Percentiles rank a stretch among this genome's conserved stretches.
phyloP scores from a whole-genome alignment of 2,113 vertebrate species.

The Nibea albiflora region DNA sequence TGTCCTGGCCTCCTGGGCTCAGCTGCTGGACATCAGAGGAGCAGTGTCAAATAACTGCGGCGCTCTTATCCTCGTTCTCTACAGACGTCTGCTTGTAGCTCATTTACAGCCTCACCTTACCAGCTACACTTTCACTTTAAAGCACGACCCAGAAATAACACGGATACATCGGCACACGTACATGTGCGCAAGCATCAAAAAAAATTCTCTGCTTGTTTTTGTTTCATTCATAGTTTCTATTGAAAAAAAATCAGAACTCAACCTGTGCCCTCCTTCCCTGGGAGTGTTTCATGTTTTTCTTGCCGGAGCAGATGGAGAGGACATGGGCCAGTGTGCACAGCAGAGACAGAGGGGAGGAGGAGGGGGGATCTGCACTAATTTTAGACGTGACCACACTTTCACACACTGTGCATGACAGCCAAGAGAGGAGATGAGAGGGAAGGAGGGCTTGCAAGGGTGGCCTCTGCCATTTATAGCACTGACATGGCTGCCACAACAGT shows the following conservation, averaged over 20 bases:
- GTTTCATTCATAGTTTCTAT: not conserved
- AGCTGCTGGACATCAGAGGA: slow-evolving; percentile 75
- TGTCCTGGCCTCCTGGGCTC: slow-evolving; percentile 55
- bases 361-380: slow-evolving; percentile 68
- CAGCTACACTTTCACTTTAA: slow-evolving; percentile 35
- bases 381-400: slow-evolving; percentile 75
- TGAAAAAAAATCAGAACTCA: not conserved
- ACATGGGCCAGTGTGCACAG: slow-evolving; percentile 75
- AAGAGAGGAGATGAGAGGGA: slow-evolving; percentile 50
- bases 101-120: slow-evolving; percentile 50
- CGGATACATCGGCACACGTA: not conserved
- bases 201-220: not conserved
- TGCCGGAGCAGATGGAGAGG: slow-evolving; percentile 80
- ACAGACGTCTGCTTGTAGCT: slow-evolving; percentile 22
- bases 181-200: not conserved
- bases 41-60: slow-evolving; percentile 71
- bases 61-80: slow-evolving; percentile 8
- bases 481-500: slow-evolving; percentile 39
- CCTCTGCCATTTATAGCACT: slow-evolving; percentile 70
- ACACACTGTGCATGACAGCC: slow-evolving; percentile 77
- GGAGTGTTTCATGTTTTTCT: slow-evolving; percentile 61
- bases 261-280: slow-evolving; percentile 22
- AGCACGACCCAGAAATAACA: slow-evolving; percentile 22
- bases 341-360: slow-evolving; percentile 20
- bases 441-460: slow-evolving; percentile 22